Evolutionary conservation across 2,113 vertebrate genomes (phyloP).

Genomic region (Mixornis gularis): DNA sequence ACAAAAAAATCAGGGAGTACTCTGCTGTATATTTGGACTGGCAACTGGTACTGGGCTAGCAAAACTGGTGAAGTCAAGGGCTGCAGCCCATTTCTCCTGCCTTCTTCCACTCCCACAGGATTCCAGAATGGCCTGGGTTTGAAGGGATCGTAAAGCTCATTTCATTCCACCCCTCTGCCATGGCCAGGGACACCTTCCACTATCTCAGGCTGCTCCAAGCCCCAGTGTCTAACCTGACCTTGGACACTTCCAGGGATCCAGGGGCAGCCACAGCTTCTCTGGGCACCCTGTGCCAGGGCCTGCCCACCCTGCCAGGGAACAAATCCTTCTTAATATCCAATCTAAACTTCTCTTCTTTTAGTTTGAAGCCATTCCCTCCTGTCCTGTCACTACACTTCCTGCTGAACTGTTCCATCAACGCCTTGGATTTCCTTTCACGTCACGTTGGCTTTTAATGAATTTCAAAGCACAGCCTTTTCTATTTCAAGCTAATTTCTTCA

Average conservation of each 20-base stretch:
- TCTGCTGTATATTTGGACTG: neutral
- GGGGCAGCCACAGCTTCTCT: neutral
- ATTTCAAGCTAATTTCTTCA: neutral
- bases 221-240: neutral
- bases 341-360: neutral
- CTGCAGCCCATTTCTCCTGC: neutral
- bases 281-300: neutral
- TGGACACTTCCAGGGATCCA: neutral
- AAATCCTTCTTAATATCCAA: neutral
- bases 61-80: neutral
- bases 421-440: neutral
- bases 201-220: fast-evolving
- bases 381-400: neutral
- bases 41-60: neutral
- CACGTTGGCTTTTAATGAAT: neutral
- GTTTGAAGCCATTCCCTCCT: neutral
- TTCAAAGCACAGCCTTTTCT: neutral
- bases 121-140: neutral
- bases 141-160: neutral
- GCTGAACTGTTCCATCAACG: neutral
- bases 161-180: neutral
- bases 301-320: fast-evolving
- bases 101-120: neutral
- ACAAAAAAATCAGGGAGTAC: neutral
- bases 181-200: neutral